phyloP scores from a whole-genome alignment of 2,113 vertebrate species.

The Hypomesus transpacificus region DNA sequence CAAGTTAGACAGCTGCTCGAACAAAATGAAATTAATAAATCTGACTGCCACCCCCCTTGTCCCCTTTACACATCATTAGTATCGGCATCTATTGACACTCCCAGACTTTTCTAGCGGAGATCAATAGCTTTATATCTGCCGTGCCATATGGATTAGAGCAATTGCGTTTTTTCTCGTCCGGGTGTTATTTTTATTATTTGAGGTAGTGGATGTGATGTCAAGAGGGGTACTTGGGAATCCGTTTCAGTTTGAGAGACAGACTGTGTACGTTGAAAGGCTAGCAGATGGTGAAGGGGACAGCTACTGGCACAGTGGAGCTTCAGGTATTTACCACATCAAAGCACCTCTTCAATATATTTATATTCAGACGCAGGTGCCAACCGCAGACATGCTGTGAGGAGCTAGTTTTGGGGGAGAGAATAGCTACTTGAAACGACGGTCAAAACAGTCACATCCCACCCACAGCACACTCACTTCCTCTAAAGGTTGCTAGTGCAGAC shows the following conservation, averaged over 20 bases:
- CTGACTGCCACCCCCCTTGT: slow-evolving; percentile 21
- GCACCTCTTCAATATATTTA: slow-evolving; percentile 34
- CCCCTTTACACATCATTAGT: slow-evolving; percentile 37
- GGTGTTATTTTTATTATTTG: not conserved
- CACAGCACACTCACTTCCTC: too few species aligned
- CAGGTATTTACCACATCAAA: slow-evolving; percentile 49
- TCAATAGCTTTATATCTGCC: not conserved
- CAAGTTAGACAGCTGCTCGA: slow-evolving; percentile 19
- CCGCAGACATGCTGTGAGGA: not conserved
- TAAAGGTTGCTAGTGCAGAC: not conserved
- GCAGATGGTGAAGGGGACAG: slow-evolving; percentile 48
- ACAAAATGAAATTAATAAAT: slow-evolving; percentile 47
- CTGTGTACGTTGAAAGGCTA: slow-evolving; percentile 19
- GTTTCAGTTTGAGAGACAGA: slow-evolving; percentile 36
- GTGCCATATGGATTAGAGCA: not conserved
- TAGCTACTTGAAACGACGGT: not conserved
- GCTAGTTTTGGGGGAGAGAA: slow-evolving; percentile 12
- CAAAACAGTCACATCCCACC: too few species aligned
- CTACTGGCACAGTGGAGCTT: slow-evolving; percentile 18
- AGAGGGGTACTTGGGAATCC: slow-evolving; percentile 31
- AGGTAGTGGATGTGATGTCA: slow-evolving; percentile 15
- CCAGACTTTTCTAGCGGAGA: not conserved
- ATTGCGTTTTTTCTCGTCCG: not conserved
- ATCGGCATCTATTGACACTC: slow-evolving; percentile 35
- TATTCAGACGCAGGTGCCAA: slow-evolving; percentile 21